Conservation (phyloP, 2,888 invertebrate species). For the Charanyca ferruginea region DNA sequence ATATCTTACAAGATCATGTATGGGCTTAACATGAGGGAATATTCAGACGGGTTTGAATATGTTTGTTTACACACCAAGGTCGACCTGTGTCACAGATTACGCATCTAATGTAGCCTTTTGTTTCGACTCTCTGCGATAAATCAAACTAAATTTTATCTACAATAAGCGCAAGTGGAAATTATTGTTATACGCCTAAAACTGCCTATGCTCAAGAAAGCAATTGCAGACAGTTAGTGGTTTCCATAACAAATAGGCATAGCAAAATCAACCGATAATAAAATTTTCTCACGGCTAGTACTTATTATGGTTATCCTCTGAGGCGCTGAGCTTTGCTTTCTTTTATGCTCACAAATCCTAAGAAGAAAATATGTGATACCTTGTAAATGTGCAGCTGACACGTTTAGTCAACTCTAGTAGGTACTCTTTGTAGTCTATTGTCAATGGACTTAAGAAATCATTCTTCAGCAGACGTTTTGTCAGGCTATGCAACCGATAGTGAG, state of each 20-base stretch:
- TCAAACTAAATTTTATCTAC: not conserved
- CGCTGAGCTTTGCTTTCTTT: too few relatives aligned
- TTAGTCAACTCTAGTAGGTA: too few relatives aligned
- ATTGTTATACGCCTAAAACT: not conserved
- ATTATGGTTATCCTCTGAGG: too few relatives aligned
- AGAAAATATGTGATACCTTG: too few relatives aligned
- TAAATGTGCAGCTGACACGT: too few relatives aligned
- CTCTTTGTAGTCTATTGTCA: too few relatives aligned
- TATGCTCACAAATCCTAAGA: too few relatives aligned
- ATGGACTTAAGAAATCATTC: not conserved
- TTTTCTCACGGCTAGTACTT: too few relatives aligned
- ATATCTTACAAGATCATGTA: slow-evolving; percentile 45
- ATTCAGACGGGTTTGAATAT: slow-evolving; percentile 30
- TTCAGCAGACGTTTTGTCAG: not conserved
- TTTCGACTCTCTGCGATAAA: not conserved
- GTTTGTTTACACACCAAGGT: slow-evolving; percentile 22
- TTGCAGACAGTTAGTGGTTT: too few relatives aligned
- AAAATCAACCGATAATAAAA: too few relatives aligned
- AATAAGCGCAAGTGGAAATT: not conserved
- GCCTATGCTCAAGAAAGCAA: too few relatives aligned
- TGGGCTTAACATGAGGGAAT: slow-evolving; percentile 48
- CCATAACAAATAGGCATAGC: too few relatives aligned
- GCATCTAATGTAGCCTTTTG: not conserved
- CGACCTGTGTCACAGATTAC: slow-evolving; percentile 8
- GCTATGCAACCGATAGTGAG: not conserved